These are phyloP conservation scores for Meloidogyne exigua DNA, from an alignment of 1,140 invertebrate genomes.

Conservation along the genomic window DNA sequence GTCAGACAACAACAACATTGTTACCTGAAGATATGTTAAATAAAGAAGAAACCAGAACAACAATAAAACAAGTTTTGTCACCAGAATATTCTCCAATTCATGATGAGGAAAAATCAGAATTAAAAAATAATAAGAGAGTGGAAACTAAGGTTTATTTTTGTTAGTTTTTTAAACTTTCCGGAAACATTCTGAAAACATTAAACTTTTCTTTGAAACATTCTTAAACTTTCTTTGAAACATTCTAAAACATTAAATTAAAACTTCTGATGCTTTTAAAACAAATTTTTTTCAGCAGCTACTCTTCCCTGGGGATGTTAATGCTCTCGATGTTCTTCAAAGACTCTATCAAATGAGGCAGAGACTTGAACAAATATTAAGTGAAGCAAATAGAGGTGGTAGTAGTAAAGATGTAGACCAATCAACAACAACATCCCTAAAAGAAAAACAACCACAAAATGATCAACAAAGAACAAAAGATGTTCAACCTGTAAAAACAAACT, in stretches of 20 bases:
- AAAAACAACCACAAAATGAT: not conserved
- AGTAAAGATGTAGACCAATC: not conserved
- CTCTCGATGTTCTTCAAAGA: conserved; percentile 7
- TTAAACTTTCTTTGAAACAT: too few relatives aligned
- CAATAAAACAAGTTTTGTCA: not conserved
- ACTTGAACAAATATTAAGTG: conserved; percentile 1
- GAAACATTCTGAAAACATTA: too few relatives aligned
- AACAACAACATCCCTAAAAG: not conserved
- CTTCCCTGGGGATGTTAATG: not conserved
- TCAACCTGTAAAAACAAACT: not conserved
- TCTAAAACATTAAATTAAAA: too few relatives aligned
- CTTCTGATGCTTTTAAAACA: too few relatives aligned
- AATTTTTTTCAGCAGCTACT: not conserved
- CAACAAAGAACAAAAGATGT: not conserved
- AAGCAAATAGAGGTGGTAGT: not conserved
- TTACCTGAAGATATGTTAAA: not conserved
- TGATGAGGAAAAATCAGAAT: not conserved
- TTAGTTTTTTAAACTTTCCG: not conserved
- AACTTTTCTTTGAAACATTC: too few relatives aligned
- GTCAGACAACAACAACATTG: not conserved
- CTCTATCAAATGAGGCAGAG: conserved; percentile 16
- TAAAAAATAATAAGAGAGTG: not conserved
- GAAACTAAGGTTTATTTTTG: not conserved
- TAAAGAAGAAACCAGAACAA: not conserved
- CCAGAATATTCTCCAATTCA: not conserved